Percentiles rank a stretch among this genome's conserved stretches.
Evolutionary conservation across 2,797 vertebrate genomes (phyloP).

Genomic region (Pelobates cultripes): DNA sequence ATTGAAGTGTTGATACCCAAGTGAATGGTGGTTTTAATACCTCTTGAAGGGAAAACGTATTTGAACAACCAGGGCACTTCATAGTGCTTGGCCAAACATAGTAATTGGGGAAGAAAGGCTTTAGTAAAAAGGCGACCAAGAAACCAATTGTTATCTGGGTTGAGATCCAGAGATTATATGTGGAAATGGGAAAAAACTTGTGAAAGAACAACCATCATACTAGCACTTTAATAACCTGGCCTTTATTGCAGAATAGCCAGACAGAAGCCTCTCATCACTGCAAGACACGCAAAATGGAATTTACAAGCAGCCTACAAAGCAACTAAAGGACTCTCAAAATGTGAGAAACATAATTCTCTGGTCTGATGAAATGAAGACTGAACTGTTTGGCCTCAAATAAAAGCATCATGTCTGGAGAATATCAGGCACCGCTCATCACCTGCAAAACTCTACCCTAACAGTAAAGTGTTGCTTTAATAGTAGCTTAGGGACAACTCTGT

Average conservation of each 20-base stretch:
- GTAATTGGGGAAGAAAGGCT: neutral
- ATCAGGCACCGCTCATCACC: neutral
- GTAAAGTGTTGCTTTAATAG: too few species aligned
- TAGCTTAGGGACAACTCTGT: too few species aligned
- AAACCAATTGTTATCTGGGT: neutral
- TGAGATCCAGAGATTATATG: neutral
- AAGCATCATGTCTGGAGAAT: neutral
- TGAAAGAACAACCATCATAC: neutral
- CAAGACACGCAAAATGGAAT: neutral
- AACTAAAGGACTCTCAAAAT: neutral
- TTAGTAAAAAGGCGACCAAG: neutral
- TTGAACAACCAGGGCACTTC: neutral
- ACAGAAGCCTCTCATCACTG: neutral
- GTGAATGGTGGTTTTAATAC: neutral
- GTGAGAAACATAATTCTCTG: neutral
- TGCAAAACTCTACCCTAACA: too few species aligned
- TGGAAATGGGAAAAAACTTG: neutral
- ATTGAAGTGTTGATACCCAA: neutral
- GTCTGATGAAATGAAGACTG: too few species aligned
- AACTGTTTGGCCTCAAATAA: neutral
- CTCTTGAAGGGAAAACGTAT: neutral
- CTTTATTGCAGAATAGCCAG: neutral
- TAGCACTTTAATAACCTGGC: neutral
- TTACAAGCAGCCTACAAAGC: neutral
- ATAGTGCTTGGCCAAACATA: neutral